These are phyloP conservation scores for Platorchestia sp. DNA, from an alignment of 1,140 invertebrate species.

Conservation along the genomic window DNA sequence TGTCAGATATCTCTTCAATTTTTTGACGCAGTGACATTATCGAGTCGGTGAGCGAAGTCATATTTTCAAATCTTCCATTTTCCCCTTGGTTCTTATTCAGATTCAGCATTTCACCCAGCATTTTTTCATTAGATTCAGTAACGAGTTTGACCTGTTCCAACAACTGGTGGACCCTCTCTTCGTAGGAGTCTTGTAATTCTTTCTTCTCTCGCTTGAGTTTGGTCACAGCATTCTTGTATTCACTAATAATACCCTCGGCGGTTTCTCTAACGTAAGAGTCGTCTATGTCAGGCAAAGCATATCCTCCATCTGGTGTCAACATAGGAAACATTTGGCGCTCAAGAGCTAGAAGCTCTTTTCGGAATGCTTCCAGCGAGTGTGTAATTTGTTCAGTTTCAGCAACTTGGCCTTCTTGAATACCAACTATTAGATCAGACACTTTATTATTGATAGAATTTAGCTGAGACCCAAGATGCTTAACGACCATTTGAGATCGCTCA, in stretches of 20 bases:
- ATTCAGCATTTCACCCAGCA: not conserved
- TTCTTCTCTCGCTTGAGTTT: slow-evolving; percentile 30
- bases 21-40: not conserved
- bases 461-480: slow-evolving; percentile 44
- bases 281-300: not conserved
- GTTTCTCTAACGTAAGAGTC: slow-evolving; percentile 13
- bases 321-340: slow-evolving; percentile 1
- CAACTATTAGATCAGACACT: slow-evolving; percentile 12
- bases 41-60: not conserved
- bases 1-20: not conserved
- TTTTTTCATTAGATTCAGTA: slow-evolving; percentile 24
- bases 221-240: not conserved
- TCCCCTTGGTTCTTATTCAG: not conserved
- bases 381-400: slow-evolving; percentile 33
- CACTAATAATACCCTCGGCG: slow-evolving; percentile 34
- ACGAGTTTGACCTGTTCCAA: slow-evolving; percentile 31
- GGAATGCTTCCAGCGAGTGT: not conserved
- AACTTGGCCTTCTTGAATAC: slow-evolving; percentile 46
- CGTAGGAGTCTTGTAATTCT: not conserved
- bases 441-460: slow-evolving; percentile 10
- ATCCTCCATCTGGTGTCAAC: not conserved
- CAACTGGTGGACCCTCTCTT: not conserved
- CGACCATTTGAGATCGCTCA: not conserved
- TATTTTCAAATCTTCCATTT: not conserved
- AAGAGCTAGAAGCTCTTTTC: not conserved